Base-by-base conservation (phyloP, 2,113 vertebrate genomes). In the Crocuta crocuta region DNA sequence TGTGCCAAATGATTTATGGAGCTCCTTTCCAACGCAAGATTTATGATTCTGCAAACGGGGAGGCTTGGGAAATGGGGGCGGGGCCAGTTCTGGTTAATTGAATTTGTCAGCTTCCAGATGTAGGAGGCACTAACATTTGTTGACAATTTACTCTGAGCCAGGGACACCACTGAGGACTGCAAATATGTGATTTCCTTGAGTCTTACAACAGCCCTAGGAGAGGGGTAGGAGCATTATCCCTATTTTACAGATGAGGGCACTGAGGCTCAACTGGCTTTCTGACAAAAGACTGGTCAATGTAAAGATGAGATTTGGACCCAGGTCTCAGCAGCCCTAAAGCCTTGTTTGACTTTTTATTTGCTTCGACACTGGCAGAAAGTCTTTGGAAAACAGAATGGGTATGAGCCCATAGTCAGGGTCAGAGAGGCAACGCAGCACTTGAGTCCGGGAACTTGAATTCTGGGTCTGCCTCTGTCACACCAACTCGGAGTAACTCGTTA, bases 81-180 rank as follows among this genome's bases (percentile, higher is more conserved):
- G 31, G 84, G 16, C 65, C 0, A 3, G 97, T 92, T 97, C 96
- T 89, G 97, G 94, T 93, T 96, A 97, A 98, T 71, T 97, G 95
- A 92, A 94, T 91, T 88, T 85, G 89, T 97, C 96, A 95, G 96
- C 79, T 96, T 97, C 95, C 98, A 94, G 90, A 95, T 94, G 91
- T 96, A 97, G 45, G 88, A 83, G 95, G 31, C 58, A 83, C 79
- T 92, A 79, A 71, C 68, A 93, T 92, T 96, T 95, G 96, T 92
- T 96, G 92, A 93, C 68, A 19, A 76, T 96, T 97, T 96, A 23
- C 95, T 92, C 74, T 45, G 92, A 94, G 80, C 68, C 80, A 89
- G 63, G 88, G 80, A 73, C 26, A 8, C 63, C 7, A 16, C 55
- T 58, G 35, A 26, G 33, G 21, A 26, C 26, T 80, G 66, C 45